Conservation (phyloP, 2,113 vertebrate species). For the Crocuta crocuta region DNA sequence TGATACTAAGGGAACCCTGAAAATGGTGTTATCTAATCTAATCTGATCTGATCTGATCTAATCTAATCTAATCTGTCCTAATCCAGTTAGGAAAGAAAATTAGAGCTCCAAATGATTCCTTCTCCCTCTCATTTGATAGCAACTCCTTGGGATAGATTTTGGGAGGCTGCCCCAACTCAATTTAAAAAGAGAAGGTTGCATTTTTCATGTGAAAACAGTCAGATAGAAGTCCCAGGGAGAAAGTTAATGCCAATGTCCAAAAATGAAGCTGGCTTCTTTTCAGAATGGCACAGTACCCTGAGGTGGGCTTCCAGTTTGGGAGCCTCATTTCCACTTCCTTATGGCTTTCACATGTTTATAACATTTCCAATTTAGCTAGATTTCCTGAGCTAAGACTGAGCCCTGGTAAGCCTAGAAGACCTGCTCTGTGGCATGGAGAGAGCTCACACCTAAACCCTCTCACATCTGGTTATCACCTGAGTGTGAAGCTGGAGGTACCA, state of each 20-base stretch:
- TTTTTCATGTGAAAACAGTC: neutral
- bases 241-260: neutral
- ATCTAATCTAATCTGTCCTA: neutral
- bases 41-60: constrained; percentile 7
- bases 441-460: neutral
- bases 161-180: neutral
- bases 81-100: neutral
- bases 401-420: neutral
- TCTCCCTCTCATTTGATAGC: neutral
- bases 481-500: neutral
- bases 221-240: neutral
- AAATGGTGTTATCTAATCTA: neutral
- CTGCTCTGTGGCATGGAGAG: neutral
- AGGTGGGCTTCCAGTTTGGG: neutral
- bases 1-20: neutral
- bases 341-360: neutral
- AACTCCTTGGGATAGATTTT: neutral
- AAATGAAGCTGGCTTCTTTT: neutral
- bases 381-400: neutral
- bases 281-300: too few species aligned
- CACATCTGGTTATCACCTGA: neutral
- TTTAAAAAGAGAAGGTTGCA: neutral
- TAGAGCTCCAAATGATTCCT: neutral
- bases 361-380: neutral
- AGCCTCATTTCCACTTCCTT: neutral